Conservation (phyloP, 2,888 invertebrate species). For the Arrhopalites spinosus region DNA sequence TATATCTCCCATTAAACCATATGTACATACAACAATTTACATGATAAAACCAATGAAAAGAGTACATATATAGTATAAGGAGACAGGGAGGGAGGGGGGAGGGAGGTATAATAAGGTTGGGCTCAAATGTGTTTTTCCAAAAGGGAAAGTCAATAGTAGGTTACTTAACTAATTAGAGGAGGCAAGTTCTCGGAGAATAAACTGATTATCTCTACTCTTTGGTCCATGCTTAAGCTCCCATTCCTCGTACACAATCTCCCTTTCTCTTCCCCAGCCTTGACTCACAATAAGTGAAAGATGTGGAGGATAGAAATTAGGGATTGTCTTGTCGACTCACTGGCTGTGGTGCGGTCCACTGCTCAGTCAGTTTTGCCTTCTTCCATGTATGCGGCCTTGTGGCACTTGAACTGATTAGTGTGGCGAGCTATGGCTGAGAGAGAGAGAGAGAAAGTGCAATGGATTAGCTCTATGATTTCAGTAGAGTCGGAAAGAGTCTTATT, state of each 20-base stretch:
- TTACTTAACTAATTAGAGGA: slow-evolving; percentile 26
- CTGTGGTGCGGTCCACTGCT: neutral
- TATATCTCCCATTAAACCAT: too few relatives aligned
- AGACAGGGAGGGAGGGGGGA: too few relatives aligned
- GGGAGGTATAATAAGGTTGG: too few relatives aligned
- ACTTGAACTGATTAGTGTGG: slow-evolving; percentile 18
- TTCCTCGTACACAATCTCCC: neutral
- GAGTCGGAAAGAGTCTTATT: too few relatives aligned
- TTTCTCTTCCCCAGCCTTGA: neutral
- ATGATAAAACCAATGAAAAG: too few relatives aligned
- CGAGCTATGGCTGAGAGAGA: too few relatives aligned
- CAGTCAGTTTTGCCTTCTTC: neutral
- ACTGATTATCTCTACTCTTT: slow-evolving; percentile 9
- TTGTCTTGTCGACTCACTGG: slow-evolving; percentile 1
- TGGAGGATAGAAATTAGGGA: neutral
- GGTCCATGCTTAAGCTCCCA: neutral
- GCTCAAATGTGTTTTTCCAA: slow-evolving; percentile 2
- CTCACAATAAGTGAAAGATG: neutral
- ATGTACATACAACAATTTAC: too few relatives aligned
- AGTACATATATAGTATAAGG: too few relatives aligned
- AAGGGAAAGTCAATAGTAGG: slow-evolving; percentile 4
- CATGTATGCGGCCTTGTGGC: neutral
- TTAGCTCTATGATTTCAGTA: neutral
- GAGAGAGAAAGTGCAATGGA: neutral
- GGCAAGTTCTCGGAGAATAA: neutral